These are phyloP conservation scores for Andrena minutula DNA, from an alignment of 2,888 invertebrate species.

Conservation along the genomic window DNA sequence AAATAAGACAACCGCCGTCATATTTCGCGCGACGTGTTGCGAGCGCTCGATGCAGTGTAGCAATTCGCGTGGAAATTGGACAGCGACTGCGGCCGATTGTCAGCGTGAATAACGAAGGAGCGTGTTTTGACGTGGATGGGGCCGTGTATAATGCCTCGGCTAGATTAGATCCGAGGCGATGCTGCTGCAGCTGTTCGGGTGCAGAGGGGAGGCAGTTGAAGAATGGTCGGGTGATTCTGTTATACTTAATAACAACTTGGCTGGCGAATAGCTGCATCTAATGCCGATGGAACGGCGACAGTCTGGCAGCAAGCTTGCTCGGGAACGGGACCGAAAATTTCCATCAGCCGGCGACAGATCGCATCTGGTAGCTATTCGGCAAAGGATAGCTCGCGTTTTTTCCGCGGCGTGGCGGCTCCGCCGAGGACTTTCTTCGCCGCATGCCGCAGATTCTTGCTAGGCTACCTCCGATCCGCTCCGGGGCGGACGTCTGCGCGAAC, in stretches of 20 bases:
- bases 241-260: no score
- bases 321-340: neutral
- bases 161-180: no score
- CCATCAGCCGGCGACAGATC: neutral
- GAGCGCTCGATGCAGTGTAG: neutral
- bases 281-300: no score
- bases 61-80: neutral
- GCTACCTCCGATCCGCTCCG: neutral
- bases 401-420: neutral
- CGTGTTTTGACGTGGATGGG: neutral
- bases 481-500: slow-evolving; percentile 59
- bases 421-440: slow-evolving; percentile 12
- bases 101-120: neutral
- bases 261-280: no score
- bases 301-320: neutral
- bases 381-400: slow-evolving; percentile 1
- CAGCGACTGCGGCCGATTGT: neutral
- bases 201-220: no score
- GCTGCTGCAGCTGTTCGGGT: no score
- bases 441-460: slow-evolving; percentile 7
- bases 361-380: neutral
- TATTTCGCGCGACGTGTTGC: slow-evolving; percentile 7
- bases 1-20: slow-evolving; percentile 24
- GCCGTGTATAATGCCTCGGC: no score
- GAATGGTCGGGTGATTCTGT: no score